phyloP scores from a whole-genome alignment of 2,888 invertebrate genomes.

The Pantelozetes paolii region DNA sequence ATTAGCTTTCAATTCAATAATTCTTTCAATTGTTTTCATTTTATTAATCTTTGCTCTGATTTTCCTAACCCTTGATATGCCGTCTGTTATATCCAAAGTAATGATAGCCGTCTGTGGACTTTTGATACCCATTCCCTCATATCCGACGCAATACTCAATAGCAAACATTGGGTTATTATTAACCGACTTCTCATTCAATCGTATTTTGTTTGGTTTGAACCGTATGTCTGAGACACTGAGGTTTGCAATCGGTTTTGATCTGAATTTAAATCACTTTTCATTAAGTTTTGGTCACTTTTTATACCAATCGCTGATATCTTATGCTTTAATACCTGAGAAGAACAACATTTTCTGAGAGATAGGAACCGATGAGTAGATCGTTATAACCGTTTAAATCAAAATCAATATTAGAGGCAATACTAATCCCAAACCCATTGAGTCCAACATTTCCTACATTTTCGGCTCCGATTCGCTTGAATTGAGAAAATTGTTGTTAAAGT shows the following conservation, averaged over 20 bases:
- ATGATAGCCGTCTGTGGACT: not conserved
- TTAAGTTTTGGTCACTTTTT: too few relatives aligned
- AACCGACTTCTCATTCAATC: not conserved
- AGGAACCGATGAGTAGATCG: slow-evolving; percentile 36
- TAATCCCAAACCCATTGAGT: slow-evolving; percentile 36
- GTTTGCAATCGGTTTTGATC: slow-evolving; percentile 34
- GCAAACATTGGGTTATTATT: slow-evolving; percentile 14
- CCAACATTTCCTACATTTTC: not conserved
- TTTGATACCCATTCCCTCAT: not conserved
- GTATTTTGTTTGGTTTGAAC: slow-evolving; percentile 16
- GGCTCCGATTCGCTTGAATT: slow-evolving; percentile 23
- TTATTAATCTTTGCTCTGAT: not conserved
- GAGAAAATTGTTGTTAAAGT: not conserved
- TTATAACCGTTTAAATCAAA: slow-evolving; percentile 34
- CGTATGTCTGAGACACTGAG: not conserved
- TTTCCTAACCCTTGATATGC: not conserved
- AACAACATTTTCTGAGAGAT: slow-evolving; percentile 18
- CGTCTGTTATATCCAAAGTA: slow-evolving; percentile 2
- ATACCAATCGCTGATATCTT: not conserved
- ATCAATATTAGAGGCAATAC: slow-evolving; percentile 19
- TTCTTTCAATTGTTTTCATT: not conserved
- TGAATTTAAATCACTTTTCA: not conserved
- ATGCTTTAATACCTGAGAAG: slow-evolving; percentile 21
- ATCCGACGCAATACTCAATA: slow-evolving; percentile 25
- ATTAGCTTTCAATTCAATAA: not conserved